Base-by-base conservation (phyloP, 1,140 invertebrate species). In the Megalopta genalis region DNA sequence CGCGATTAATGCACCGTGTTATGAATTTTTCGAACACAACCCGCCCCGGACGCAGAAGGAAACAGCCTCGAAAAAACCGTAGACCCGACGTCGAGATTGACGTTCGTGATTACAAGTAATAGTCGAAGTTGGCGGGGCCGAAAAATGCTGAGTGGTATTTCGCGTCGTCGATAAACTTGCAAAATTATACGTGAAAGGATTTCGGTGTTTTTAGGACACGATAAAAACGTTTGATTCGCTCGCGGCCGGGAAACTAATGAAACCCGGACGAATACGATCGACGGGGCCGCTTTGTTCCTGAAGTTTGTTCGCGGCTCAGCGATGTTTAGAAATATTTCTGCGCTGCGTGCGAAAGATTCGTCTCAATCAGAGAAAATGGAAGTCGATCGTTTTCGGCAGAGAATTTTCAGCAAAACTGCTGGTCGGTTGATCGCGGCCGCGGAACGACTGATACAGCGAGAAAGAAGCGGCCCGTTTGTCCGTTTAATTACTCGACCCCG, bases 151-250 rank as follows among this genome's bases (percentile, higher is more conserved):
- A 78, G 37, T 63, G 60, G 49, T 72, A 42, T 78, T 42, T n/a
- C 68, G 46, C 59, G 54, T 72, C n/a, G n/a, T 3, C 32, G 66
- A 70, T 77, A 37, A 77, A 70, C 6, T 54, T 37, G 76, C 14
- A 64, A 72, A 77, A 77, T 77, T 72, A 57, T 37, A 39, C 23
- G 57, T 70, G 69, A 78, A 78, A 71, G 68, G 23, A 14, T 72
- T 78, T 71, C 37, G 49, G 2, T 78, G 76, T 72, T 78, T 72
- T 72, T 63, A 54, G 27, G 7, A 27, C 32, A 25, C 49, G 65
- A 78, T 64, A 64, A 72, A 64, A 63, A 64, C 46, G 67, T 16
- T 63, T 32, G 27, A 42, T 9, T 62, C 21, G 12, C 5, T 23
- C 14, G 1, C 25, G 59, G 27, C 5, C 16, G 49, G 32, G 21